Evolutionary conservation across 1,140 invertebrate genomes (phyloP).

Genomic region (Acromyrmex charruanus): DNA sequence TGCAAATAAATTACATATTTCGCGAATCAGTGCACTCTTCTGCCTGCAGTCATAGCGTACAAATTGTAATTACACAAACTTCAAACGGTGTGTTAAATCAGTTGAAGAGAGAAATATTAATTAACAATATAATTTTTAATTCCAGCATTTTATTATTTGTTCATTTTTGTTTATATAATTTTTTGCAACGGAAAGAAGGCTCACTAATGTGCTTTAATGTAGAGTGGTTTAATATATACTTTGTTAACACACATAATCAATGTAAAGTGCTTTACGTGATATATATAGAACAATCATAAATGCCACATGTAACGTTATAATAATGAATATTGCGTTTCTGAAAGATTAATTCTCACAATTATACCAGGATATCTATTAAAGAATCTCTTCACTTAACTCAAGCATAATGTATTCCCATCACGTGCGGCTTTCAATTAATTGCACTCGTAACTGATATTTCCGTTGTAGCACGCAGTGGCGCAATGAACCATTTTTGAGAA

Average conservation of each 20-base stretch:
- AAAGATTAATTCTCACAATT: conserved; percentile 54
- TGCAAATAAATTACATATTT: conserved; percentile 10
- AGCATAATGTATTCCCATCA: conserved; percentile 55
- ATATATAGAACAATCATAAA: conserved; percentile 22
- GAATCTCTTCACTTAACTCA: conserved; percentile 53
- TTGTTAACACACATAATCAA: conserved; percentile 4
- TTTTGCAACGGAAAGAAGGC: neutral
- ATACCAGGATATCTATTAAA: conserved; percentile 36
- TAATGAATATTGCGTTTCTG: conserved; percentile 55
- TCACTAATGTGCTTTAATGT: neutral
- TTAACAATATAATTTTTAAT: conserved; percentile 16
- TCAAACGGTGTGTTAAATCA: neutral
- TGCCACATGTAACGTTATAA: conserved; percentile 34
- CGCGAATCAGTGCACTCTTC: neutral
- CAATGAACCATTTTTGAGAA: conserved; percentile 43
- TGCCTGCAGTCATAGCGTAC: neutral
- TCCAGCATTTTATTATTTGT: neutral
- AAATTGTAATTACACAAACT: neutral
- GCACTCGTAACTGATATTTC: conserved; percentile 56
- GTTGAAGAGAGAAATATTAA: neutral
- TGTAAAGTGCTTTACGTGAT: neutral
- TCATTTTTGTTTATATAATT: neutral
- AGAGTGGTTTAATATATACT: neutral
- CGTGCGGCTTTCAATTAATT: conserved; percentile 59
- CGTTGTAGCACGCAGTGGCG: conserved; percentile 28